Evolutionary conservation across 2,797 vertebrate genomes (phyloP).

Genomic region (Oophaga sylvatica): DNA sequence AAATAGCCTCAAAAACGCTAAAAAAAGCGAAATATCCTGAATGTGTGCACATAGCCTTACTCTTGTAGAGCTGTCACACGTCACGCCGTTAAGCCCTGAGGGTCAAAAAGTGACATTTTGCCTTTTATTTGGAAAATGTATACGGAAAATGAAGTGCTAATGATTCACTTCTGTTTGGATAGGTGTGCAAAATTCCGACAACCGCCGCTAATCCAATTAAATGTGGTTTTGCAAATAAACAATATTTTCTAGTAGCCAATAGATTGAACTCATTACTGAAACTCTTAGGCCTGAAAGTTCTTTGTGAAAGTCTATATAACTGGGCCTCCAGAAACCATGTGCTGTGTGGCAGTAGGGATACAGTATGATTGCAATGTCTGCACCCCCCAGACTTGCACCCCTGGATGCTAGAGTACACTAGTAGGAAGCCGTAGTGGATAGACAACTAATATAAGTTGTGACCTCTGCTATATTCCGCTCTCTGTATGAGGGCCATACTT

Average conservation of each 20-base stretch:
- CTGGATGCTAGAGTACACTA: not conserved
- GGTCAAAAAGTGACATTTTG: conserved; percentile 19
- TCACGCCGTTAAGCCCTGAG: too few relatives aligned
- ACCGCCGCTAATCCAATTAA: conserved; percentile 32
- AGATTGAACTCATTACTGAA: not conserved
- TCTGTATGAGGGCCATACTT: not conserved
- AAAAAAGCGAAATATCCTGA: too few relatives aligned
- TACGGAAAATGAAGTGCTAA: conserved; percentile 26
- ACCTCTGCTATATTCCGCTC: not conserved
- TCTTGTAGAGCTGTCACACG: not conserved
- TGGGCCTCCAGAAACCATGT: too few relatives aligned
- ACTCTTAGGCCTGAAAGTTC: too few relatives aligned
- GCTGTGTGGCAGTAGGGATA: not conserved
- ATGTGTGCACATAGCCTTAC: not conserved
- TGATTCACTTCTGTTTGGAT: conserved; percentile 29
- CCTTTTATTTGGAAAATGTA: not conserved
- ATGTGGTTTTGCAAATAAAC: conserved; percentile 40
- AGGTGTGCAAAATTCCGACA: conserved; percentile 19
- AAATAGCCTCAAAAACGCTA: too few relatives aligned
- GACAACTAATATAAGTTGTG: not conserved
- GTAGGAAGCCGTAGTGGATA: not conserved
- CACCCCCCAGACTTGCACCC: not conserved
- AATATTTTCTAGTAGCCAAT: conserved; percentile 10
- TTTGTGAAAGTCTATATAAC: too few relatives aligned
- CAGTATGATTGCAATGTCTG: not conserved